Base-by-base conservation (phyloP, 53 echinoderm and acorn worm species). In the Glandiceps talaboti region DNA sequence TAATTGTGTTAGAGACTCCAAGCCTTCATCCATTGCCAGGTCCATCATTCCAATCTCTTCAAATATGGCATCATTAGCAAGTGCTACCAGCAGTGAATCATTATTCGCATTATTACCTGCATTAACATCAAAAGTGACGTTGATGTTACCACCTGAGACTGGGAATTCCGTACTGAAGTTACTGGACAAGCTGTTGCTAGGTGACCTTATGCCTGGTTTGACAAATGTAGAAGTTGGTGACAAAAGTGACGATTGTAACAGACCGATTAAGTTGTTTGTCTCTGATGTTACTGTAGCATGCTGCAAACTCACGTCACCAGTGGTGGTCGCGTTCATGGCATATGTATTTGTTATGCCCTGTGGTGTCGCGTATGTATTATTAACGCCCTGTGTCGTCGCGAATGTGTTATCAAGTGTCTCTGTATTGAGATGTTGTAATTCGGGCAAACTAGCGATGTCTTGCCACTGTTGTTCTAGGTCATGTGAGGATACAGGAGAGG, bases 401-500 rank as follows among this genome's bases (percentile, higher is more conserved):
- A n/a, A n/a, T n/a, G n/a, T n/a, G n/a, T n/a, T n/a, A n/a, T n/a
- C n/a, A n/a, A n/a, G n/a, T n/a, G n/a, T n/a, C n/a, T n/a, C n/a
- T n/a, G n/a, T n/a, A n/a, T n/a, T n/a, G n/a, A n/a, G n/a, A 32
- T 76, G 76, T 31, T 87, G 85, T 32, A 92, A 82, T 85, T 94
- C 91, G 20, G 93, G 89, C 74, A 99, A 89, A 73, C 87, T 86
- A 72, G 99, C 93, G 64, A 99, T 76, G 79, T 99, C 99, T 45
- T 89, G 91, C 93, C 91, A 99, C 75, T 91, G 83, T 76, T 99
- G 99, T 76, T 99, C 93, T 33, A 86, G 82, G 79, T 99, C 99
- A 29, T 80, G 87, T 25, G 82, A 87, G 76, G 80, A 89, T 26
- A 89, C 82, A 0, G 80, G 73, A n/a, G 88, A 83, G 64, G 33